These are phyloP conservation scores for Hippoglossus stenolepis DNA, from an alignment of 2,113 vertebrate genomes.

Conservation along the genomic window DNA sequence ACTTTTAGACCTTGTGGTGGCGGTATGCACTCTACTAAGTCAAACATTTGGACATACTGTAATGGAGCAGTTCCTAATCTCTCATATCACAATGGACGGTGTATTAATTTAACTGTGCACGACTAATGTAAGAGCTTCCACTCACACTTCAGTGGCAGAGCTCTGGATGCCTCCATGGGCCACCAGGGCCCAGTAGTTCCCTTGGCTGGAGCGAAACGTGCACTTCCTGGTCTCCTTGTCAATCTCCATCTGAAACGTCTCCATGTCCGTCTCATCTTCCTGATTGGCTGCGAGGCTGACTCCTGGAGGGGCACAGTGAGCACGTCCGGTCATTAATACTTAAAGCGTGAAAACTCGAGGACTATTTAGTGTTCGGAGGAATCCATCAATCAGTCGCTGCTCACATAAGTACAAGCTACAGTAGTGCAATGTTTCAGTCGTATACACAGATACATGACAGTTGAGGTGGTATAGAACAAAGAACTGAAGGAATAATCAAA, in stretches of 20 bases:
- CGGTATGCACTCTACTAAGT: no score
- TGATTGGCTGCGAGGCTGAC: conserved; percentile 95
- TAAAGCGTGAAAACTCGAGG: not conserved
- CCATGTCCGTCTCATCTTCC: conserved; percentile 94
- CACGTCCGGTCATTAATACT: conserved; percentile 20
- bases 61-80: no score
- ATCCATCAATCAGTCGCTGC: not conserved
- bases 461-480: not conserved
- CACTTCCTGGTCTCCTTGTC: conserved; percentile 91
- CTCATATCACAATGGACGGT: no score
- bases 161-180: conserved; percentile 93
- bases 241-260: conserved; percentile 97
- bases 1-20: no score
- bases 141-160: conserved; percentile 91
- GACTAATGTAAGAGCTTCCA: not conserved
- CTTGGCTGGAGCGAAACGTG: conserved; percentile 89
- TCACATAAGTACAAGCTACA: not conserved
- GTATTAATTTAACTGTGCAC: no score
- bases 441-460: not conserved
- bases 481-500: not conserved
- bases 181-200: conserved; percentile 95
- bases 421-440: not conserved
- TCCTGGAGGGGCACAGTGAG: conserved; percentile 78
- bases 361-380: conserved; percentile 3
- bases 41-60: no score